phyloP scores from a whole-genome alignment of 2,797 vertebrate genomes.

The Pseudotriccus pelzelni region DNA sequence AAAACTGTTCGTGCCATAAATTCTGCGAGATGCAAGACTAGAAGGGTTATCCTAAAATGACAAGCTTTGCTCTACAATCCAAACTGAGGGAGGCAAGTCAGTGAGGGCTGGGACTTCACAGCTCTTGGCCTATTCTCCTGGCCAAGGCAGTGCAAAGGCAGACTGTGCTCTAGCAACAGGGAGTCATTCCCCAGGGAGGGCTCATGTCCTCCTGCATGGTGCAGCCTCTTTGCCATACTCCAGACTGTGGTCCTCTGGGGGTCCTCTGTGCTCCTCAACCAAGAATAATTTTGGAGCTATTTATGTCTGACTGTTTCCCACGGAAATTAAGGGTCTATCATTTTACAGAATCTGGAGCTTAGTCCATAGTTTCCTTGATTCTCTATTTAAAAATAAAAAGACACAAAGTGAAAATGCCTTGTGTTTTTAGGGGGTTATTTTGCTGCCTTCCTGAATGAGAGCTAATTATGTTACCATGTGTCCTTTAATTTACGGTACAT shows the following conservation, averaged over 20 bases:
- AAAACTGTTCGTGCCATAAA: background rate
- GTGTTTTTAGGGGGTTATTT: background rate
- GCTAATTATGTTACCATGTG: background rate
- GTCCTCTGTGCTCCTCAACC: background rate
- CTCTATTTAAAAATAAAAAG: background rate
- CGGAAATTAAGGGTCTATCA: background rate
- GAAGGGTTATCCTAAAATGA: background rate
- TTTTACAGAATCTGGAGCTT: background rate
- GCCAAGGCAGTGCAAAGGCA: background rate
- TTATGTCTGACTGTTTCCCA: background rate
- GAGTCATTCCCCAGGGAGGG: background rate
- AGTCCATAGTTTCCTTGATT: background rate
- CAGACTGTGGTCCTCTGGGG: background rate
- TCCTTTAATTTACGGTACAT: background rate
- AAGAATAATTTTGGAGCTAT: background rate
- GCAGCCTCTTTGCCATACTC: background rate
- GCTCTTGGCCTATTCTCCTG: background rate
- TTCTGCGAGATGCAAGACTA: background rate
- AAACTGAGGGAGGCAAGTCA: background rate
- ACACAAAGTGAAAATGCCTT: background rate
- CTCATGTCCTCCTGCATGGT: rapidly evolving
- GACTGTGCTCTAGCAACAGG: background rate
- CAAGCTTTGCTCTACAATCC: background rate
- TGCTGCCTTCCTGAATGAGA: background rate
- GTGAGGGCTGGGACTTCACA: background rate